Conservation (phyloP, 23 tunicate genomes). For the Botrylloides violaceus region DNA sequence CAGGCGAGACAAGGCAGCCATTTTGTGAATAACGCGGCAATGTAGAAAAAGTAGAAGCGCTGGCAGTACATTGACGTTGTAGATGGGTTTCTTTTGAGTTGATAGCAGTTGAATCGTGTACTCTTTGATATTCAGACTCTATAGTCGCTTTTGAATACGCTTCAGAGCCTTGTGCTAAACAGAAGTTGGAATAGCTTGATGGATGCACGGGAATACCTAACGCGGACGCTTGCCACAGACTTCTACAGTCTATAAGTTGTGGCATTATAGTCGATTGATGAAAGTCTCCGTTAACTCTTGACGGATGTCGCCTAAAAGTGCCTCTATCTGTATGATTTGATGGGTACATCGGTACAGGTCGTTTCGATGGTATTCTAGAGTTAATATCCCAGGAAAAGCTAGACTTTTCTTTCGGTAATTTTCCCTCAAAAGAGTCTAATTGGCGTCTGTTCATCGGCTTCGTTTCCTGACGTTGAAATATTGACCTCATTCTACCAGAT, state of each 20-base stretch:
- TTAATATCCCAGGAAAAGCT: neutral
- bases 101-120: neutral
- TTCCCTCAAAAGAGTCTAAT: neutral
- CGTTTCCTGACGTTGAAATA: neutral
- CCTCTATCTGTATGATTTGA: too few species aligned
- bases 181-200: neutral
- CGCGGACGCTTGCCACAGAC: constrained; percentile 2
- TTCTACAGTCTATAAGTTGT: neutral
- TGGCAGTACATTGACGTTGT: neutral
- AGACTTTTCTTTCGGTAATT: neutral
- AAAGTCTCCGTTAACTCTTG: too few species aligned
- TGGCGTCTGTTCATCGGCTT: neutral
- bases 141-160: too few species aligned
- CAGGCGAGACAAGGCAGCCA: too few species aligned
- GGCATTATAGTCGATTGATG: neutral
- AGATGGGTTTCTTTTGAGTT: neutral
- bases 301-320: too few species aligned
- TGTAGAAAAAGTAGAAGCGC: neutral
- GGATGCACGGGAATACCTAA: neutral
- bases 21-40: neutral
- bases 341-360: too few species aligned
- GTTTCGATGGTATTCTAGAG: neutral
- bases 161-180: neutral
- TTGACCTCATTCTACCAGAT: neutral
- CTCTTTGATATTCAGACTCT: too few species aligned